A percentile compares a stretch with the other conserved stretches of the same genome.
These are phyloP conservation scores for Phallusia fumigata DNA, from an alignment of 23 tunicate genomes.

Conservation along the genomic window DNA sequence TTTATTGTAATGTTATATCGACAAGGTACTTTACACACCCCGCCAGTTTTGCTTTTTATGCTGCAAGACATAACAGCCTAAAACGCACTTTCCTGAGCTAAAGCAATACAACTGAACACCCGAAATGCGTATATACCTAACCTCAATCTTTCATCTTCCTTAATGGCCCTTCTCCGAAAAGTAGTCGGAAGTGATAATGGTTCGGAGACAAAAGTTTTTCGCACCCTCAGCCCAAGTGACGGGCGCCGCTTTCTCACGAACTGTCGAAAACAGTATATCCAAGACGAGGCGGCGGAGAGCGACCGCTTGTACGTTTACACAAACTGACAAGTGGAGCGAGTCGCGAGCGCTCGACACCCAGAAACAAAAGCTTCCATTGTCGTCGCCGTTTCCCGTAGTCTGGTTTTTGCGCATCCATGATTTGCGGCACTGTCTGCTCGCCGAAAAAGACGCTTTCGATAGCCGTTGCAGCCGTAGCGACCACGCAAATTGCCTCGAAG, in stretches of 20 bases:
- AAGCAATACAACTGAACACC: no score
- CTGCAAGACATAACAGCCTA: no score
- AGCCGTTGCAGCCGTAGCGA: not conserved
- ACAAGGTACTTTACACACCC: no score
- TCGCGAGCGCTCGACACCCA: not conserved
- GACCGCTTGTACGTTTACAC: not conserved
- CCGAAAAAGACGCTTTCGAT: not conserved
- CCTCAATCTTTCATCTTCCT: no score
- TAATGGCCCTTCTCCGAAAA: no score
- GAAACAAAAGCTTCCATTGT: not conserved
- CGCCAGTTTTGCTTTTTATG: no score
- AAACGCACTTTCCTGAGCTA: no score
- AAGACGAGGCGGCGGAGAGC: not conserved
- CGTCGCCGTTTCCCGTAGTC: slow-evolving; percentile 4
- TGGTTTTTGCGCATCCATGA: not conserved
- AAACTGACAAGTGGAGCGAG: slow-evolving; percentile 10
- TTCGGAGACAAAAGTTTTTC: not conserved
- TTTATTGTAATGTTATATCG: no score
- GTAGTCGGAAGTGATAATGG: no score
- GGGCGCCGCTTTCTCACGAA: not conserved
- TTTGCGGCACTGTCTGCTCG: slow-evolving; percentile 10
- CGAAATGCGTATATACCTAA: no score
- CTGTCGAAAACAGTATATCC: not conserved
- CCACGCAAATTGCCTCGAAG: not conserved
- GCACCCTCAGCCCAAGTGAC: slow-evolving; percentile 4